Evolutionary conservation across 2,113 vertebrate species (phyloP).

Genomic region (Hiodon alosoides): DNA sequence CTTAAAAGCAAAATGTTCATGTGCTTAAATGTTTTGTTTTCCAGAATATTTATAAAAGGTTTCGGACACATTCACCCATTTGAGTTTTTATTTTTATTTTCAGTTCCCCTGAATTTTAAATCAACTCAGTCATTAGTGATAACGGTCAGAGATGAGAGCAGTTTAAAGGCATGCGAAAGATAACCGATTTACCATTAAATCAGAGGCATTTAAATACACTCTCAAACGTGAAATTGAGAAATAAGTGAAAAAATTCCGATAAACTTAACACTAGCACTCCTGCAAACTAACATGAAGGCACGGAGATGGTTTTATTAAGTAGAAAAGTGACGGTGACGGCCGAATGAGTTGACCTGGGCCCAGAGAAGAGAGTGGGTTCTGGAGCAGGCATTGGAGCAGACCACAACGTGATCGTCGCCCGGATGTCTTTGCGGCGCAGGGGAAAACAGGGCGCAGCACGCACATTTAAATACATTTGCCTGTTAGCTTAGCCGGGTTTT

Average conservation of each 20-base stretch:
- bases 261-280: too few relatives aligned
- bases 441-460: conserved; percentile 5
- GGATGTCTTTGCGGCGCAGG: background rate
- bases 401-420: too few relatives aligned
- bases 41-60: conserved; percentile 64
- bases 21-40: conserved; percentile 77
- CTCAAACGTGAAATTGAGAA: conserved; percentile 20
- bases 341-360: too few relatives aligned
- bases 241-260: too few relatives aligned
- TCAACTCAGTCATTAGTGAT: conserved; percentile 95
- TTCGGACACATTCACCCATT: conserved; percentile 87
- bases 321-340: too few relatives aligned
- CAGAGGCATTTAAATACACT: conserved; percentile 74
- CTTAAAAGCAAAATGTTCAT: conserved; percentile 85
- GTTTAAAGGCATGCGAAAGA: conserved; percentile 85
- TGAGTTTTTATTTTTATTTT: conserved; percentile 87
- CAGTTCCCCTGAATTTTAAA: conserved; percentile 94
- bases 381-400: background rate
- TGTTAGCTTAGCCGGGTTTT: background rate
- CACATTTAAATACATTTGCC: conserved; percentile 8
- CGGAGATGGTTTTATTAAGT: too few relatives aligned
- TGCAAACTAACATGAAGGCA: too few relatives aligned
- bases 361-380: too few relatives aligned
- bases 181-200: conserved; percentile 80
- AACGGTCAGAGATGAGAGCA: conserved; percentile 89